Percentiles rank a stretch among this genome's conserved stretches.
Conservation (phyloP, 2,113 vertebrate species). For the Himantopus leucocephalus region DNA sequence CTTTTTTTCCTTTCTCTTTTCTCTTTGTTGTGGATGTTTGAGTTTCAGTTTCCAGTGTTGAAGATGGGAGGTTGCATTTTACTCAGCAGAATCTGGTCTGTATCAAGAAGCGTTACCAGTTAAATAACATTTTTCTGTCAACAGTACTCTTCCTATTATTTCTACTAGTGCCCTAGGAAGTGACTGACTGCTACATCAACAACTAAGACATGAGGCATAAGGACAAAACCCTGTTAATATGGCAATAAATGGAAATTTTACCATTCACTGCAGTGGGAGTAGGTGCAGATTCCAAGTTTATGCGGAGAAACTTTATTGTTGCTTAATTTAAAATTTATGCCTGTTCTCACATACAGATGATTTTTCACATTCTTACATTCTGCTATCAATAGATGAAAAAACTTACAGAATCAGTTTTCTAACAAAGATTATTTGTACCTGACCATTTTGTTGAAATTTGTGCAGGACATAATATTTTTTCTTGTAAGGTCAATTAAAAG, state of each 20-base stretch:
- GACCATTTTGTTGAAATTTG: background rate
- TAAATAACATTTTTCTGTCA: background rate
- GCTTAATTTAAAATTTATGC: background rate
- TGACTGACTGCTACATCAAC: background rate
- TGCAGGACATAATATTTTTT: background rate
- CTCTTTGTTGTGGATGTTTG: background rate
- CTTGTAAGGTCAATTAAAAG: background rate
- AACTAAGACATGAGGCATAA: background rate
- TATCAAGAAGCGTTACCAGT: background rate
- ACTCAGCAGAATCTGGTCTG: background rate
- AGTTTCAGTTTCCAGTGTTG: background rate
- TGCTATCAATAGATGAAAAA: background rate
- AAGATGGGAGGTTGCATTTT: background rate
- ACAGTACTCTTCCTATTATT: background rate
- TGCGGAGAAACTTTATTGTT: background rate
- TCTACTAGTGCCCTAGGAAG: background rate
- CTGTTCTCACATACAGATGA: background rate
- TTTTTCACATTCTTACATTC: background rate
- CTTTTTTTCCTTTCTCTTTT: background rate
- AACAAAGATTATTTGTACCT: background rate
- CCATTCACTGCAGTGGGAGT: background rate
- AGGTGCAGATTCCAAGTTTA: background rate
- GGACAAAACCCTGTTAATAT: background rate
- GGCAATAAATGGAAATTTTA: background rate
- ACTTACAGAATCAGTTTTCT: background rate